Evolutionary conservation across 2,113 vertebrate genomes (phyloP).

Genomic region (Puffinus mauretanicus): DNA sequence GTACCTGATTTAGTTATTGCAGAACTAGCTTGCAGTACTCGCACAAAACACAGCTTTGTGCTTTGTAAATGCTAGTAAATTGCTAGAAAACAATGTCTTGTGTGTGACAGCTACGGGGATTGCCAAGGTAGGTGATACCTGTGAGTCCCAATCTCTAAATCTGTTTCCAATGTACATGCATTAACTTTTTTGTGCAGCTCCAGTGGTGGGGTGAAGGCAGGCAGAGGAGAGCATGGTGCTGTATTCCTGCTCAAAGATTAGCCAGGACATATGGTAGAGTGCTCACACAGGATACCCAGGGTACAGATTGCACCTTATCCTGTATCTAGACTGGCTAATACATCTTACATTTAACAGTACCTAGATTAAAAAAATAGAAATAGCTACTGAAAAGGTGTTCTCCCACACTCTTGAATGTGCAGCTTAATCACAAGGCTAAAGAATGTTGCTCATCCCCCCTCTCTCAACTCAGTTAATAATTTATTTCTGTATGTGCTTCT

Average conservation of each 20-base stretch:
- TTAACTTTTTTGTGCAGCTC: neutral
- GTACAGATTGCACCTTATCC: neutral
- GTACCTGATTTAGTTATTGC: too few species aligned
- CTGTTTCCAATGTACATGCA: neutral
- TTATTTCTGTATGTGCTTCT: neutral
- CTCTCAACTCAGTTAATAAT: neutral
- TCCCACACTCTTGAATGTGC: neutral
- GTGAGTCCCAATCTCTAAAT: neutral
- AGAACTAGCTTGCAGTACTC: neutral
- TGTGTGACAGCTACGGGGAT: neutral
- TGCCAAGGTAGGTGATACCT: too few species aligned
- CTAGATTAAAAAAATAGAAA: neutral
- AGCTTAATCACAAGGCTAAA: neutral
- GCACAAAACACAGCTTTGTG: neutral
- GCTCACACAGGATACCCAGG: neutral
- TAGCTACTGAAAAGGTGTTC: neutral
- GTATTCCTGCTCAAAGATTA: neutral
- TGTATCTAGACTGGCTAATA: neutral
- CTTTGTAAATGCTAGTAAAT: neutral
- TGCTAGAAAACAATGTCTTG: neutral
- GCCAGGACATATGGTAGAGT: neutral
- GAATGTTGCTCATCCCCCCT: neutral
- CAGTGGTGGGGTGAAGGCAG: neutral
- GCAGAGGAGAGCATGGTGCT: neutral
- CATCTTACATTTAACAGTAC: neutral